Evolutionary conservation across 2,797 vertebrate genomes (phyloP), one percentile per base, ranked within the genome.

Genomic region (Champsocephalus esox): DNA sequence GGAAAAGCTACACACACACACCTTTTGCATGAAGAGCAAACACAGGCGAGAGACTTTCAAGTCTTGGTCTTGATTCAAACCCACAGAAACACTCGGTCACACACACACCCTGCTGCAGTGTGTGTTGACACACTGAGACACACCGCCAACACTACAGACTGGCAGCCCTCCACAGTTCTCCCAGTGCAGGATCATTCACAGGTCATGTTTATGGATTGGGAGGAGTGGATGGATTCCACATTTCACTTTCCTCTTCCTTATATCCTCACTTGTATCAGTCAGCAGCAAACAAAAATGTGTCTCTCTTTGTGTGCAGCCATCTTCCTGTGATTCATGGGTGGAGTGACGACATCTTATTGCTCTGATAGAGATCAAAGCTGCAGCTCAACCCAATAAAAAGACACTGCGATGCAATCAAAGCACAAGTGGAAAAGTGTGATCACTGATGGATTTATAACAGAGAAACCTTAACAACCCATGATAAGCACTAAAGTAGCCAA

Each of bases 191-290:
- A 94, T 95, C 94, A 94, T 69, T 67, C 12, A 45, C 82, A 66
- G 95, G 94, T 95, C 94, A 94, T 96, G 96, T 96, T 96, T 96
- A 95, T 89, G 88, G 92, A 95, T 93, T 88, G 94, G 91, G 94
- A 95, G 93, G 95, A 92, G 89, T 80, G 75, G 78, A 80, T 43
- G 73, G 85, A 86, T 76, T 82, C 74, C 84, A 62, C 52, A 2
- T 83, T 83, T 90, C 91, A 92, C 90, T 90, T 92, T 91, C 89
- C 67, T 90, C 86, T 77, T 79, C 86, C 75, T 89, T 80, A 80
- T 80, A 80, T 83, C 85, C 73, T 69, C n/a, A 0, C 68, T 54
- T 46, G 61, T 66, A 85, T 84, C 80, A 70, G 45, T 59, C 49
- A 38, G 60, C 57, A 34, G 63, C 71, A 77, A 78, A 75, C 61